Conservation (phyloP, 2,797 vertebrate genomes). For the Squalus acanthias region DNA sequence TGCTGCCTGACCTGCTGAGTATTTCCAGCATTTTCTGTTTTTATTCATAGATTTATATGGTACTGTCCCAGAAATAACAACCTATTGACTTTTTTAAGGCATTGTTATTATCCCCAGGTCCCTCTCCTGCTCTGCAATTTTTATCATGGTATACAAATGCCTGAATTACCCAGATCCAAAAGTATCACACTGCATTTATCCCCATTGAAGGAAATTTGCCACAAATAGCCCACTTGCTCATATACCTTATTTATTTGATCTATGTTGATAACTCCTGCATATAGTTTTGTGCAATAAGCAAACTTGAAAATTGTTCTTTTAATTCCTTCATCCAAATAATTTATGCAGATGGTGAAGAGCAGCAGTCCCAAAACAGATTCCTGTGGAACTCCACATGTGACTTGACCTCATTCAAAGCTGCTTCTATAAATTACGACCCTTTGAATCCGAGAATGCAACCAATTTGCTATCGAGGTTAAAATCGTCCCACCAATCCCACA, state of each 20-base stretch:
- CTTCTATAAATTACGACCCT: neutral
- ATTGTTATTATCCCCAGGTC: neutral
- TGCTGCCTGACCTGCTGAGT: no score
- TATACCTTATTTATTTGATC: neutral
- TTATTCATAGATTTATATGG: neutral
- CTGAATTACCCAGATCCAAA: neutral
- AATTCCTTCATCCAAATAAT: neutral
- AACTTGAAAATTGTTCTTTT: neutral
- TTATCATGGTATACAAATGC: neutral
- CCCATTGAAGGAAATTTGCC: neutral
- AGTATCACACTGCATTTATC: neutral
- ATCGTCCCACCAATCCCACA: neutral
- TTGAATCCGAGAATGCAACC: neutral
- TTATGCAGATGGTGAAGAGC: neutral
- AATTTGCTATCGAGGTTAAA: neutral
- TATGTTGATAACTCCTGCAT: no score
- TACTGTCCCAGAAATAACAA: neutral
- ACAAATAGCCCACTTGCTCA: neutral
- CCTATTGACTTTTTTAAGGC: neutral
- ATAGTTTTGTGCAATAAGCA: neutral
- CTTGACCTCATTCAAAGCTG: neutral
- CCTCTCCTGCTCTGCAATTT: neutral
- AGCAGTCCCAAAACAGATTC: neutral
- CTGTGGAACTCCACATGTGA: neutral
- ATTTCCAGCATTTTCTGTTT: no score